Conservation (phyloP, 2,888 invertebrate genomes). For the Acronicta leporina region DNA sequence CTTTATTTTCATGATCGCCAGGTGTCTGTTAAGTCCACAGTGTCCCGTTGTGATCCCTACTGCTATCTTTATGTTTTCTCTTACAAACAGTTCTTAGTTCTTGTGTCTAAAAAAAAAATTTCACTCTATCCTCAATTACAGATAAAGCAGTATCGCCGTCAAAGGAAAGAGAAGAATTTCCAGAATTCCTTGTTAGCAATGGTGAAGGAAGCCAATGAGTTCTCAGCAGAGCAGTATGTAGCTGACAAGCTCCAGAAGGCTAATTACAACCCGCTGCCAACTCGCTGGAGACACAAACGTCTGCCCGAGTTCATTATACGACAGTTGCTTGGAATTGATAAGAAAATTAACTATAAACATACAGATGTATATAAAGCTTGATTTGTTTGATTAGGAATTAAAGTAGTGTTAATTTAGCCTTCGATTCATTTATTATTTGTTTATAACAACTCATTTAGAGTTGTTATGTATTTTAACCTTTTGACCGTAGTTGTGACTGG, state of each 20-base stretch:
- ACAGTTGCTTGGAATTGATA: constrained; percentile 90
- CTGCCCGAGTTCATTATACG: constrained; percentile 91
- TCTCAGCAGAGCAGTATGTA: constrained; percentile 93
- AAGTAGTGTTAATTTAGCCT: constrained; percentile 46
- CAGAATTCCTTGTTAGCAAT: constrained; percentile 91
- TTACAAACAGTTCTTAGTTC: too few relatives aligned
- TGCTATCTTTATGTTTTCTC: too few relatives aligned
- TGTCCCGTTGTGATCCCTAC: too few relatives aligned
- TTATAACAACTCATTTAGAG: too few relatives aligned
- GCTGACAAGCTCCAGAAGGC: constrained; percentile 89
- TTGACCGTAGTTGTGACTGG: too few relatives aligned
- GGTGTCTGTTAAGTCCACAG: too few relatives aligned
- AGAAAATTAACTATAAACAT: constrained; percentile 85
- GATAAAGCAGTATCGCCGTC: constrained; percentile 91
- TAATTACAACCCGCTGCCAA: constrained; percentile 90
- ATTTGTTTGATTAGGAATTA: constrained; percentile 38
- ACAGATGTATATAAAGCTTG: constrained; percentile 82
- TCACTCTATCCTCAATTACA: constrained; percentile 67
- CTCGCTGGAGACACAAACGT: constrained; percentile 89
- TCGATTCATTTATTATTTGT: constrained; percentile 1
- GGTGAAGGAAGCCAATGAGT: constrained; percentile 92
- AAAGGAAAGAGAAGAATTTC: constrained; percentile 93
- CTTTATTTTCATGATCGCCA: too few relatives aligned
- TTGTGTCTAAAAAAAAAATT: too few relatives aligned
- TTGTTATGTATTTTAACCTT: too few relatives aligned